These are phyloP conservation scores for Lasioglossum vierecki DNA, from an alignment of 2,888 invertebrate genomes.

Conservation along the genomic window DNA sequence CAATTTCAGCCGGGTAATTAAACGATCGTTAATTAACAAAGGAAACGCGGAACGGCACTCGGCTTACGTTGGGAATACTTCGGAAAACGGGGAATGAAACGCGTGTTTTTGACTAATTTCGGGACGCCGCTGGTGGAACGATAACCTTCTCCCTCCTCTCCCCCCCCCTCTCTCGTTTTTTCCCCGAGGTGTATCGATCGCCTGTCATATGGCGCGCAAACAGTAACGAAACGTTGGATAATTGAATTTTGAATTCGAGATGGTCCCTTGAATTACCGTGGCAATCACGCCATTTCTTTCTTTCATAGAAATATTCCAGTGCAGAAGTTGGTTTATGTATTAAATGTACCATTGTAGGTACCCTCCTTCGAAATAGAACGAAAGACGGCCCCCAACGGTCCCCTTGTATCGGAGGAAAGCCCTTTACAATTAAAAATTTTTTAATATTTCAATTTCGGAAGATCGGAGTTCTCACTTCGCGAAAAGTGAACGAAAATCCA, in stretches of 20 bases:
- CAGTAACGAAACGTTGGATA: slow-evolving; percentile 13
- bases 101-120: slow-evolving; percentile 21
- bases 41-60: slow-evolving; percentile 30
- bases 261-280: background rate
- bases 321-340: too few species aligned
- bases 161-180: background rate
- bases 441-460: too few species aligned
- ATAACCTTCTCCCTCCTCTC: background rate
- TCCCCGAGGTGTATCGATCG: slow-evolving; percentile 1
- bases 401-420: too few species aligned
- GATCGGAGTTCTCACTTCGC: too few species aligned
- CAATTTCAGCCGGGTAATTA: slow-evolving; percentile 53
- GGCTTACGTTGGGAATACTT: slow-evolving; percentile 34
- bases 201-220: background rate
- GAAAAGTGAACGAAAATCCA: too few species aligned
- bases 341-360: too few species aligned
- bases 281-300: background rate
- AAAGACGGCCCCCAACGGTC: too few species aligned
- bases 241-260: slow-evolving; percentile 16
- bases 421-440: too few species aligned
- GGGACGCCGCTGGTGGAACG: background rate
- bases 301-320: background rate
- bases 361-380: too few species aligned
- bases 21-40: slow-evolving; percentile 59
- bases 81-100: slow-evolving; percentile 28